Base-by-base conservation (phyloP, 2,797 vertebrate genomes). In the Cryptoprocta ferox region DNA sequence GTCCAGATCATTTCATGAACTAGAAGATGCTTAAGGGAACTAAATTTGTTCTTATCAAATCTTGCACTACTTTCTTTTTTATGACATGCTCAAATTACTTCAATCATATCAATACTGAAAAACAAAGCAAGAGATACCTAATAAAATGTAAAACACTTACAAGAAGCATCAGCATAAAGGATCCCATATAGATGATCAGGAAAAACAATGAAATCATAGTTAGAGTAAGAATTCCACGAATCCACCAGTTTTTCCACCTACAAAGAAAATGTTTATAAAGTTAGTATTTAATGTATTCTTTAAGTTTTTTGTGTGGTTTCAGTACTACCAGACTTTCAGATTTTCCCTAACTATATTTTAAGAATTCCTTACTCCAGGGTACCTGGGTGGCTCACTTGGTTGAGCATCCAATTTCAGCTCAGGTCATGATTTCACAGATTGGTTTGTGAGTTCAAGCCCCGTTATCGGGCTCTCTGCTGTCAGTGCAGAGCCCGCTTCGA, bases 161-260 rank as follows among this genome's bases (percentile, higher is more conserved):
- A 98, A 99, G 97, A 84, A 99, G 97, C 98, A 99, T 99, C 42
- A 99, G 99, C 99, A 99, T 99, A 97, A 99, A 98, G 16, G 99
- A 99, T 97, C 99, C 99, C 99, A 99, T 98, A 63, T 99, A 99
- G 98, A 99, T 99, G 97, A 99, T 99, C 90, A 99, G 98, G 98
- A 99, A 99, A 97, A 99, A 99, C 12, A 99, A 98, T 32, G 98
- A 99, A 61, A 99, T 99, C 99, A 99, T 99, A 61, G 99, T 99
- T 75, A 99, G 92, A 78, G 99, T 99, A 97, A 99, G 99, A 98
- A 99, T 99, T 45, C 99, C 99, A 98, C 99, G 99, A 97, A 99
- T 99, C 99, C 99, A 99, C 99, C 99, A 99, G 97, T 99, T 99
- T 98, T 99, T 99, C 99, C 99, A 99, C 98, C 99, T 99, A 98